phyloP scores from a whole-genome alignment of 2,113 vertebrate genomes.

The Centropus unirufus region DNA sequence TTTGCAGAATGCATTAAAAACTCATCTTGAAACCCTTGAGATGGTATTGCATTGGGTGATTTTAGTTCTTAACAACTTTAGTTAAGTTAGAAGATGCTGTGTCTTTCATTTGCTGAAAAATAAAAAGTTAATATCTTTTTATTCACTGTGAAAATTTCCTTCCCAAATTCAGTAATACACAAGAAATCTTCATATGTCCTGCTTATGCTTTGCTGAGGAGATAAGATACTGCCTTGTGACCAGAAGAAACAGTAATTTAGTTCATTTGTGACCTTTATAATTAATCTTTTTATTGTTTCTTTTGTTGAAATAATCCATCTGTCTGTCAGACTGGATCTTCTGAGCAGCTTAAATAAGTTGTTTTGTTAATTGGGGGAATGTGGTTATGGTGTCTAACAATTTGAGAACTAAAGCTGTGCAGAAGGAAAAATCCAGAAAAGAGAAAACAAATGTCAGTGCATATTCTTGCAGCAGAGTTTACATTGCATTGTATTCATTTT shows the following conservation, averaged over 20 bases:
- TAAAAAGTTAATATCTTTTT: not conserved
- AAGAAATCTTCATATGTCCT: not conserved
- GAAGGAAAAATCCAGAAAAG: not conserved
- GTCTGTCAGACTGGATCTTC: not conserved
- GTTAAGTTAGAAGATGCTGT: not conserved
- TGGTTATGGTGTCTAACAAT: not conserved
- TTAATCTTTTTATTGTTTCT: not conserved
- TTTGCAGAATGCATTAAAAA: conserved; percentile 33
- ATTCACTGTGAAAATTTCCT: not conserved
- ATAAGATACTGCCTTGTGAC: not conserved
- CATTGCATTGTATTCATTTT: not conserved
- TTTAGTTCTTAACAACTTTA: not conserved
- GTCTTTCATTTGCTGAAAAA: not conserved
- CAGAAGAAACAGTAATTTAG: not conserved
- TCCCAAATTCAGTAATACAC: not conserved
- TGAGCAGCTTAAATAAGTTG: not conserved
- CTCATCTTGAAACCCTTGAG: not conserved
- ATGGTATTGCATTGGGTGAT: not conserved
- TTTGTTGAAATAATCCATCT: not conserved
- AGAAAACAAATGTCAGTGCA: not conserved
- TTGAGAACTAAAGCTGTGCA: not conserved
- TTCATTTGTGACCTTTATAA: not conserved
- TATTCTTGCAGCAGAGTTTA: not conserved
- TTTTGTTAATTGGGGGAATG: not conserved
- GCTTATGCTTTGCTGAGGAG: not conserved